Base-by-base conservation (phyloP, 2,888 invertebrate species). In the Synergus laeviventris region DNA sequence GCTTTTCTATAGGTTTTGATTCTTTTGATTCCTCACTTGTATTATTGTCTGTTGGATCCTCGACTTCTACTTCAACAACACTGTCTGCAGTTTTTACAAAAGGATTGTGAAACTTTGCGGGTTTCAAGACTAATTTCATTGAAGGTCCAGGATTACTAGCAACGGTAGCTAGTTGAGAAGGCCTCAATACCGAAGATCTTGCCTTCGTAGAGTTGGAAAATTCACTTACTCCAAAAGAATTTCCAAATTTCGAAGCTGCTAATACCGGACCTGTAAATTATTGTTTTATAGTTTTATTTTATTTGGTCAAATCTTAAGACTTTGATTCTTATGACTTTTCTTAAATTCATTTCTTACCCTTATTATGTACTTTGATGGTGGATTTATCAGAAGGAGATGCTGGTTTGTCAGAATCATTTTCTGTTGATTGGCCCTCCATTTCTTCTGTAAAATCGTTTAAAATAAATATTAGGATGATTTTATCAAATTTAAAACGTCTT, bases 81-180 rank as follows among this genome's bases (percentile, higher is more conserved):
- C 78, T 79, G 8, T 88, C 86, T 1, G 76, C 73, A 1, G 83
- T 74, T 82, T 89, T 90, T 7, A 82, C 78, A 64, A 89, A 90
- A 0, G 90, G 89, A 84, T 89, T 90, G 14, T 86, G 85, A 76
- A 89, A 86, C 76, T 88, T 89, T 5, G 89, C 84, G 3, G 89
- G 87, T 70, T 88, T 87, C 18, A 89, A 73, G 12, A 87, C 78
- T 14, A 79, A 82, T 76, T 87, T 88, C 0, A 86, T 81, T 1
- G 85, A 77, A 0, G 83, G 45, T 0, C 82, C 80, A 16, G 86
- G 82, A 66, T 76, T 85, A 49, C 85, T 87, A 1, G 88, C 82
- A 3, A 86, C 80, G 38, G 88, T 78, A 56, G 84, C 85, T 74
- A 91, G 79, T 39, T 88, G 86, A 0, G 90, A 88, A 3, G 90